Conservation (phyloP, 2,888 invertebrate genomes). For the Dryococelus australis region DNA sequence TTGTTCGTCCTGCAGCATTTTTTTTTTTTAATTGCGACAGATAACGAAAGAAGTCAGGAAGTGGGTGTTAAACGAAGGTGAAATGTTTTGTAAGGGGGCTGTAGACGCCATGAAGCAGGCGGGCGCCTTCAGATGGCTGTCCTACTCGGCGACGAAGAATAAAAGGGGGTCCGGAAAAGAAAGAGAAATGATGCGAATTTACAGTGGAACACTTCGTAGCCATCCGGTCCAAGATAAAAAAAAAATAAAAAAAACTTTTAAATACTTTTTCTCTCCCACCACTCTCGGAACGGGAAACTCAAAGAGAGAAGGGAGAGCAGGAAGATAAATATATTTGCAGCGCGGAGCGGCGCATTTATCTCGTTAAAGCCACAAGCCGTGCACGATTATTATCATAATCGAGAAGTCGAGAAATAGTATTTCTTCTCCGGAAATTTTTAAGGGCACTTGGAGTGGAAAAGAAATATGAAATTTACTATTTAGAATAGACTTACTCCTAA, state of each 20-base stretch:
- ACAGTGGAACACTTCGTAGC: slow-evolving; percentile 8
- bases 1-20: neutral
- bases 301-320: neutral
- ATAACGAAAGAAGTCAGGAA: neutral
- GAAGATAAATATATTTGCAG: neutral
- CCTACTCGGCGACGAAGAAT: neutral
- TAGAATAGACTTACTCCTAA: no score
- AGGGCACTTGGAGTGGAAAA: neutral
- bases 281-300: neutral
- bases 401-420: neutral
- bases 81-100: neutral
- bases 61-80: neutral
- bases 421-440: neutral
- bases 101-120: neutral
- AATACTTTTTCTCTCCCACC: neutral
- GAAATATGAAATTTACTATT: no score
- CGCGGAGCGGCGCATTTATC: neutral
- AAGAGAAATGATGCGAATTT: neutral
- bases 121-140: neutral
- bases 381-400: neutral
- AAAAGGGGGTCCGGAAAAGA: neutral
- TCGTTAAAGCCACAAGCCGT: neutral
- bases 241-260: no score
- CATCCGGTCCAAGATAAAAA: neutral
- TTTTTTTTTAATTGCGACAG: neutral